These are phyloP conservation scores for Petrocephalus schoutedeni DNA, from an alignment of 2,797 vertebrate genomes.

Conservation along the genomic window DNA sequence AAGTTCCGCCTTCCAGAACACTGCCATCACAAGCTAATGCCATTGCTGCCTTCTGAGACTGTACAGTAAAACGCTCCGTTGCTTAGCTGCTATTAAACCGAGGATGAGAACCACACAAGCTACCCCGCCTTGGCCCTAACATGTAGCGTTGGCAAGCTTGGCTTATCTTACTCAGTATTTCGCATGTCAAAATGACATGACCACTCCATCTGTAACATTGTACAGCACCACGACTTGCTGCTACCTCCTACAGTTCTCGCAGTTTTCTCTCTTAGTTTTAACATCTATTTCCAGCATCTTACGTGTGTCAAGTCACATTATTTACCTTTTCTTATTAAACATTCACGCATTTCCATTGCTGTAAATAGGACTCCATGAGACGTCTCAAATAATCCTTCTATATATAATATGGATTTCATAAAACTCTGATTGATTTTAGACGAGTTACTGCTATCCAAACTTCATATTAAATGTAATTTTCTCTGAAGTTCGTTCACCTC, in stretches of 20 bases:
- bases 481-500: not conserved
- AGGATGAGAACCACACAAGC: not conserved
- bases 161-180: not conserved
- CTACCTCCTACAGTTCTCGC: not conserved
- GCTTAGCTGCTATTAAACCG: not conserved
- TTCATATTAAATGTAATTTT: conserved; percentile 1
- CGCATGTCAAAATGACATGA: not conserved
- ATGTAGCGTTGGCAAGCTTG: not conserved
- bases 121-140: not conserved
- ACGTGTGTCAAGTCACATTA: not conserved
- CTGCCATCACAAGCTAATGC: not conserved
- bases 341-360: too few species aligned
- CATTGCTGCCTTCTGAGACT: not conserved
- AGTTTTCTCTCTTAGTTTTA: not conserved
- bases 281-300: not conserved
- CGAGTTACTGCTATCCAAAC: not conserved
- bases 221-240: not conserved
- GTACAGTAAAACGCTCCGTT: not conserved
- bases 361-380: not conserved
- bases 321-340: too few species aligned
- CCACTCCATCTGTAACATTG: not conserved
- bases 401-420: not conserved
- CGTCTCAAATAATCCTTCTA: not conserved
- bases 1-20: not conserved
- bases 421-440: not conserved